Conservation (phyloP, 2,113 vertebrate genomes). For the Microcebus griseorufus region DNA sequence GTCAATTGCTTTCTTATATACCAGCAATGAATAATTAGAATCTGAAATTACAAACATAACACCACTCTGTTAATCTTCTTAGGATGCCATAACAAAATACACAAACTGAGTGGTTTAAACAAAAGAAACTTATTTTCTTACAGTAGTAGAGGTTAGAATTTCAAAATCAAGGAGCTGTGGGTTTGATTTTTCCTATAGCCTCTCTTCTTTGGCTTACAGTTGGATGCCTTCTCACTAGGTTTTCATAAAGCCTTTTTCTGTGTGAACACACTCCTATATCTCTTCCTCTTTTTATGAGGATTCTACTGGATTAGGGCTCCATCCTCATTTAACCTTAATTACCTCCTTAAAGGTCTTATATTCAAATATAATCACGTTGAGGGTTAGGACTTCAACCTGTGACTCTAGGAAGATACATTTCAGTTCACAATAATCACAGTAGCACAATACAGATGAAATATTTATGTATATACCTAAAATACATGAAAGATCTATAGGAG, state of each 20-base stretch:
- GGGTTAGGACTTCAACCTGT: not conserved
- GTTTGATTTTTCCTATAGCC: not conserved
- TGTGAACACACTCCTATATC: not conserved
- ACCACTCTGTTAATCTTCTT: not conserved
- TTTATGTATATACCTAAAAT: not conserved
- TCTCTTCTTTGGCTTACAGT: not conserved
- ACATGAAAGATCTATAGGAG: not conserved
- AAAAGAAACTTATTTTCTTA: not conserved
- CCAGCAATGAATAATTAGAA: not conserved
- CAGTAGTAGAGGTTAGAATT: not conserved
- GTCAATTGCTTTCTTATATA: not conserved
- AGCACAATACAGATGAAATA: not conserved
- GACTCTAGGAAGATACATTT: not conserved
- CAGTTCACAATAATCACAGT: not conserved
- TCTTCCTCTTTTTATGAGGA: not conserved
- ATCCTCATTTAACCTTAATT: not conserved
- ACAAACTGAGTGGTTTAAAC: not conserved
- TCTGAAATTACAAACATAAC: not conserved
- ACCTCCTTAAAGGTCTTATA: not conserved
- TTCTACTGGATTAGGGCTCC: not conserved
- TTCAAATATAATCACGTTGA: not conserved
- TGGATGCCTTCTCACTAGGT: not conserved
- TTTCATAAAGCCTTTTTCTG: not conserved
- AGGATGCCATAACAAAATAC: not conserved
- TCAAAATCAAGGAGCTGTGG: not conserved